phyloP scores from a whole-genome alignment of 2,797 vertebrate genomes.

The Malurus splendens region DNA sequence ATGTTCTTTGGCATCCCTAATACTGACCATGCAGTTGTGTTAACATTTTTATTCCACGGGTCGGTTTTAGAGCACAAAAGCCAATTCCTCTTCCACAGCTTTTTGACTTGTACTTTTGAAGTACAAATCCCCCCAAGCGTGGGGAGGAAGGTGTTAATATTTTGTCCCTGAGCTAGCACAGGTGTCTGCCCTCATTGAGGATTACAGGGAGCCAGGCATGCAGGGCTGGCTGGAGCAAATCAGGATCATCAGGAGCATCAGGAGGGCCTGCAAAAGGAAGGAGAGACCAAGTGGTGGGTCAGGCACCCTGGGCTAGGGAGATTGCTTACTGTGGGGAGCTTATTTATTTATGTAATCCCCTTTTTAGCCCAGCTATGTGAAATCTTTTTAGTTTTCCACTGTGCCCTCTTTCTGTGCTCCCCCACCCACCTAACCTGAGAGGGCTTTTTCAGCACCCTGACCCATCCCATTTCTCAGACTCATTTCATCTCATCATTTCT shows the following conservation, averaged over 20 bases:
- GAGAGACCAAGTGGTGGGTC: neutral
- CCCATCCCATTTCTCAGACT: neutral
- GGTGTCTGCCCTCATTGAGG: neutral
- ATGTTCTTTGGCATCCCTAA: neutral
- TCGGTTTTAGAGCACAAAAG: neutral
- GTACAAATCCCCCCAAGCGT: neutral
- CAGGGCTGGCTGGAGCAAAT: neutral
- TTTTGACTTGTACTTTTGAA: neutral
- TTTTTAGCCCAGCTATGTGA: neutral
- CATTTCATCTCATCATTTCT: conserved; percentile 19
- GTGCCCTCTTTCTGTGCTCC: neutral
- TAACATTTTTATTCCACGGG: neutral
- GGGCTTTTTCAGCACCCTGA: neutral
- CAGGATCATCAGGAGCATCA: too few species aligned
- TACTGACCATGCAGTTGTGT: neutral
- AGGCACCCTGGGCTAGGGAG: neutral
- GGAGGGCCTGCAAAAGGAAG: neutral
- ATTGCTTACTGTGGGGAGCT: neutral
- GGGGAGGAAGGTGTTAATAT: neutral
- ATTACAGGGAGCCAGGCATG: neutral
- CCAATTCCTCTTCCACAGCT: neutral
- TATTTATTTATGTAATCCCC: neutral
- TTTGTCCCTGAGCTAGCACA: neutral
- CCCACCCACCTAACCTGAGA: neutral
- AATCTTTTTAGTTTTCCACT: neutral